A percentile compares a stretch with the other conserved stretches of the same genome.
These are phyloP conservation scores for Caenorhabditis sp. DNA, from an alignment of 2,888 invertebrate species.

Conservation along the genomic window DNA sequence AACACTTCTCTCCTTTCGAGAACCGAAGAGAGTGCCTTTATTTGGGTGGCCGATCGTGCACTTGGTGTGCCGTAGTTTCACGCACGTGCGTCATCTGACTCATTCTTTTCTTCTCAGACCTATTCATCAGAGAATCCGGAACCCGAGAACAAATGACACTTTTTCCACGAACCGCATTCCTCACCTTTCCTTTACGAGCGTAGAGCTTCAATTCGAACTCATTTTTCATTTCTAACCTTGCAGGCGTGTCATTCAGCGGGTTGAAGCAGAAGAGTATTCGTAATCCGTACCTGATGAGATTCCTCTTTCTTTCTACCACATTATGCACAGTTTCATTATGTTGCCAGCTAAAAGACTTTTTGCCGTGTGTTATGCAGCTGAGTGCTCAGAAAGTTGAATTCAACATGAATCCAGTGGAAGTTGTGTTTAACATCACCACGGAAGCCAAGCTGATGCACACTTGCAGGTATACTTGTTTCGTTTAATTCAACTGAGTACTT, in stretches of 20 bases:
- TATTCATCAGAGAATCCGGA: conserved; percentile 28
- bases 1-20: conserved; percentile 46
- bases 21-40: conserved; percentile 37
- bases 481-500: not conserved
- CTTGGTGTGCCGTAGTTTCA: conserved; percentile 41
- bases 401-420: conserved; percentile 73
- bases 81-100: conserved; percentile 52
- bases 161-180: conserved; percentile 18
- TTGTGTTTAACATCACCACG: conserved; percentile 72
- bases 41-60: conserved; percentile 36
- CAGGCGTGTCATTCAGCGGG: conserved; percentile 51
- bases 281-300: conserved; percentile 14
- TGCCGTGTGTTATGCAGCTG: conserved; percentile 72
- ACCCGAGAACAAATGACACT: not conserved
- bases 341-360: conserved; percentile 70
- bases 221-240: conserved; percentile 6
- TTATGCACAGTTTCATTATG: conserved; percentile 51
- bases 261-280: conserved; percentile 24
- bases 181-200: not conserved
- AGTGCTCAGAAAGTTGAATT: conserved; percentile 72
- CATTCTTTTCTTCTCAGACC: conserved; percentile 29
- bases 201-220: not conserved
- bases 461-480: conserved; percentile 65
- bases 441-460: conserved; percentile 74
- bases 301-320: conserved; percentile 37